Conservation (phyloP, 1,140 invertebrate species). For the Lordiphosa stackelbergi region DNA sequence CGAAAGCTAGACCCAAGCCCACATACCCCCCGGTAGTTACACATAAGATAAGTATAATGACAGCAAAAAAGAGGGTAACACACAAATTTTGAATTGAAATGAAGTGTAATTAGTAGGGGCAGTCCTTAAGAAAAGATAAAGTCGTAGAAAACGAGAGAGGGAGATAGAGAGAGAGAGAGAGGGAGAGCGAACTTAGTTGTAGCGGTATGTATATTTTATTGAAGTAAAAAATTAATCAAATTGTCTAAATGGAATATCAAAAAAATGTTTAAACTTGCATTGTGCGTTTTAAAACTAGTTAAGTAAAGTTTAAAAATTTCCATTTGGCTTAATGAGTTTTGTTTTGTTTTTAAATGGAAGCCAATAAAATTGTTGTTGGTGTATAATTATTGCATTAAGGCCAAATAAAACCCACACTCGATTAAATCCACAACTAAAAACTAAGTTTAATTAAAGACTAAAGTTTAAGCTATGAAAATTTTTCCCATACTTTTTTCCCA, state of each 20-base stretch:
- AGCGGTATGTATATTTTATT: constrained; percentile 66
- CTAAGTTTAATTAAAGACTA: constrained; percentile 51
- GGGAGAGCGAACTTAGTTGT: constrained; percentile 24
- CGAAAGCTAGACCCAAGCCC: constrained; percentile 67
- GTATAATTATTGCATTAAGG: constrained; percentile 10
- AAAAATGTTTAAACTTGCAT: constrained; percentile 37
- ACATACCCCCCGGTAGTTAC: constrained; percentile 46
- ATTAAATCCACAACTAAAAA: constrained; percentile 23
- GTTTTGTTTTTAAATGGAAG: constrained; percentile 25
- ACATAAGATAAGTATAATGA: constrained; percentile 30
- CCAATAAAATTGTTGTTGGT: constrained; percentile 28
- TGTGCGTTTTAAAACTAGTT: constrained; percentile 62
- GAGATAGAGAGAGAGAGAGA: constrained; percentile 6
- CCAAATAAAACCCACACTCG: constrained; percentile 17
- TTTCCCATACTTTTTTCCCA: constrained; percentile 55
- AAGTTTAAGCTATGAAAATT: constrained; percentile 49
- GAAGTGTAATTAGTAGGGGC: neutral
- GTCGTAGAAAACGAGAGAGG: no score
- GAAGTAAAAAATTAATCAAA: constrained; percentile 67
- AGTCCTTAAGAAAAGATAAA: no score
- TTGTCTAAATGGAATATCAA: constrained; percentile 57
- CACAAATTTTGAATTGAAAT: neutral
- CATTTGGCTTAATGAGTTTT: constrained; percentile 28
- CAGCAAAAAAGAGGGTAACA: neutral
- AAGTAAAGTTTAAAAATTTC: constrained; percentile 39